Conservation (phyloP, 2,888 invertebrate genomes). For the Drosophila nigricruria region DNA sequence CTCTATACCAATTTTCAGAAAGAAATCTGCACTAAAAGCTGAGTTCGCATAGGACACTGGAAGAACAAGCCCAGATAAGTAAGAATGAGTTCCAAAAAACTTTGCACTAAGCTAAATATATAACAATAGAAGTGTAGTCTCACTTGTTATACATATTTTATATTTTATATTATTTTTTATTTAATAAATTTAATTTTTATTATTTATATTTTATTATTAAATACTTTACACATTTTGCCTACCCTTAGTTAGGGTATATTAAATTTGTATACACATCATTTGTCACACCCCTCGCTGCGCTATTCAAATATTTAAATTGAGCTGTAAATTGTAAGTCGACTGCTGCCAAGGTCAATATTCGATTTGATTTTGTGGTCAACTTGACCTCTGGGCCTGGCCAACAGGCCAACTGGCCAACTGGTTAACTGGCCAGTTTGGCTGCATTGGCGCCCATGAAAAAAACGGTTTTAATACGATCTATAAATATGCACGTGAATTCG, state of each 20-base stretch:
- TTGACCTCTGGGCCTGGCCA: conserved; percentile 51
- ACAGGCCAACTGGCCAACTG: conserved; percentile 6
- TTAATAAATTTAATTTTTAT: neutral
- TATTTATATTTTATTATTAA: neutral
- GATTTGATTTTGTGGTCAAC: conserved; percentile 43
- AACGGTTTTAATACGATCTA: conserved; percentile 57
- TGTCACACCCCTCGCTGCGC: conserved; percentile 40
- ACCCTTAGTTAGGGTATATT: conserved; percentile 8
- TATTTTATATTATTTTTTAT: neutral
- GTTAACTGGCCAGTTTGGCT: conserved; percentile 13
- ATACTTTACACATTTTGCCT: neutral
- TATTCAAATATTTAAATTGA: conserved; percentile 76
- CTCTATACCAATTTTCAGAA: neutral
- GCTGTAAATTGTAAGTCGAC: conserved; percentile 74
- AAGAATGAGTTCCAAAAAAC: neutral
- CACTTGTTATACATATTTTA: neutral
- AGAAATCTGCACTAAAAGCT: neutral
- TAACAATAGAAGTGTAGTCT: neutral
- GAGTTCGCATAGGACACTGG: neutral
- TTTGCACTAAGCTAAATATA: neutral
- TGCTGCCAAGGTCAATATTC: conserved; percentile 68
- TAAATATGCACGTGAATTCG: conserved; percentile 49
- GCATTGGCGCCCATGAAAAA: conserved; percentile 32
- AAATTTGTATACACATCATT: conserved; percentile 21
- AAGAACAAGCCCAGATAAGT: neutral